Evolutionary conservation across 2,888 invertebrate genomes (phyloP).

Genomic region (Leucophora obtusa): DNA sequence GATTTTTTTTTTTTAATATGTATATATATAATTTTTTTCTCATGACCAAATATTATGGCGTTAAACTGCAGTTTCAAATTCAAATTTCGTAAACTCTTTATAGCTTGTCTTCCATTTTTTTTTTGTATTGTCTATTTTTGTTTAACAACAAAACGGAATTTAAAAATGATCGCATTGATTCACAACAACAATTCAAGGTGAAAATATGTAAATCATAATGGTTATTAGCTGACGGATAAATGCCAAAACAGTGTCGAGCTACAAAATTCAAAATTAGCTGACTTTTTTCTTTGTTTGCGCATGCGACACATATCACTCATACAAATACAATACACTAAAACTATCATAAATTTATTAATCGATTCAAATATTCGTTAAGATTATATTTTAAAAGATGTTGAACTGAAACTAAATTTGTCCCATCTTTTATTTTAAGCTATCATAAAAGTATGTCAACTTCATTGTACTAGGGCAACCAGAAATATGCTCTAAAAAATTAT

Average conservation of each 20-base stretch:
- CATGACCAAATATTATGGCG: constrained; percentile 12
- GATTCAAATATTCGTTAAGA: constrained; percentile 13
- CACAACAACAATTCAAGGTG: constrained; percentile 25
- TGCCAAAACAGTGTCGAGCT: not conserved
- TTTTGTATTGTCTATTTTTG: constrained; percentile 1
- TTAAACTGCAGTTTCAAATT: constrained; percentile 19
- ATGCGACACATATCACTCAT: not conserved
- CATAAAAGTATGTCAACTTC: not conserved
- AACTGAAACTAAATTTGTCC: no score
- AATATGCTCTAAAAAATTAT: no score
- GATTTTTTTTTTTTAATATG: no score
- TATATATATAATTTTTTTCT: not conserved
- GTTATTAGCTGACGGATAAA: constrained; percentile 11
- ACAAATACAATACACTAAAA: not conserved
- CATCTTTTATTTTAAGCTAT: not conserved
- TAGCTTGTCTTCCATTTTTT: not conserved
- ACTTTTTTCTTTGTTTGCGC: not conserved
- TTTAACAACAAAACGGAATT: constrained; percentile 2
- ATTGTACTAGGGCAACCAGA: no score
- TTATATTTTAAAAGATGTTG: constrained; percentile 25
- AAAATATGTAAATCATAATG: constrained; percentile 29
- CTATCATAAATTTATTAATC: constrained; percentile 2
- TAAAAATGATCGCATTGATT: constrained; percentile 20
- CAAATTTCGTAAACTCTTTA: constrained; percentile 17
- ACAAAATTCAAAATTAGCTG: not conserved